A percentile compares a stretch with the other conserved stretches of the same genome.
Evolutionary conservation across 2,888 invertebrate species (phyloP).

Genomic region (Eubasilissa splendida): DNA sequence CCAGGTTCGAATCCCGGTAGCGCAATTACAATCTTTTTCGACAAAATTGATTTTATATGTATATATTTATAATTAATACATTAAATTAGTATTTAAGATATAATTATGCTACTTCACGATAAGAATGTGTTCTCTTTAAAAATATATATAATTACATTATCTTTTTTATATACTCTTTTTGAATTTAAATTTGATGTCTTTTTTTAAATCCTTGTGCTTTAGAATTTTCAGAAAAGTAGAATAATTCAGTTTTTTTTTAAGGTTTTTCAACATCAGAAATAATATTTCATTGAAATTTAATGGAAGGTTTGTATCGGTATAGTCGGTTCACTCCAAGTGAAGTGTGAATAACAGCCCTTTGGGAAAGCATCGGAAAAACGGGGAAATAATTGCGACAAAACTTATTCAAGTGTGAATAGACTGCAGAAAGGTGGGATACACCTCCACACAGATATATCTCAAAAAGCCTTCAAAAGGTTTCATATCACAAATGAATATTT

Average conservation of each 20-base stretch:
- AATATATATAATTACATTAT: no score
- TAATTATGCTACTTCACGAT: no score
- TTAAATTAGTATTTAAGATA: no score
- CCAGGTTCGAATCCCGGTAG: no score
- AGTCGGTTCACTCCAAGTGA: constrained; percentile 35
- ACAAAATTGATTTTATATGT: no score
- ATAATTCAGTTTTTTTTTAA: not conserved
- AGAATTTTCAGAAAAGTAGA: no score
- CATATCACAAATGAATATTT: constrained; percentile 16
- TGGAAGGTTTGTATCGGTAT: constrained; percentile 28
- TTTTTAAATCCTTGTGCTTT: no score
- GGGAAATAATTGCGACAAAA: constrained; percentile 52
- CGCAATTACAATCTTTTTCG: no score
- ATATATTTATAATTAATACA: no score
- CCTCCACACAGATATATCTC: not conserved
- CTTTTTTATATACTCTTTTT: no score
- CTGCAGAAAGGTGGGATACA: not conserved
- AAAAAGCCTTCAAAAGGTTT: constrained; percentile 12
- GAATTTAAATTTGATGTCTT: no score
- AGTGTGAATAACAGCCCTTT: constrained; percentile 40
- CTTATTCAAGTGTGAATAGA: constrained; percentile 51
- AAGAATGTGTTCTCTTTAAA: no score
- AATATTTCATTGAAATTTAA: not conserved
- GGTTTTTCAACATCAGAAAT: not conserved
- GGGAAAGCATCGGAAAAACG: constrained; percentile 49